Conservation (phyloP, 1,140 invertebrate genomes). For the Ips nitidus region DNA sequence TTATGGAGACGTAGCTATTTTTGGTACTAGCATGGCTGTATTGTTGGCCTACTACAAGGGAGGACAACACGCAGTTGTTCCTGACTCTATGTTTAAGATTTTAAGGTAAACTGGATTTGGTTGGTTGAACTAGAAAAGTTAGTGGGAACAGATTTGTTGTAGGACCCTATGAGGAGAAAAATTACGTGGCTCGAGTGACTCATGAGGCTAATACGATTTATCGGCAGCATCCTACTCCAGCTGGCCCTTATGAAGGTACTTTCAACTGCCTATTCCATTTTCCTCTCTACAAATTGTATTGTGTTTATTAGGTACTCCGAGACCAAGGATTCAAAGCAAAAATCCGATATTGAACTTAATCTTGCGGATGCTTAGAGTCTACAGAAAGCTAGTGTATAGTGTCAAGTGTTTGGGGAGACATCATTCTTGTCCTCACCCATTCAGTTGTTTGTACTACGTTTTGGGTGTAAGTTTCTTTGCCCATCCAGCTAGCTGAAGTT, state of each 20-base stretch:
- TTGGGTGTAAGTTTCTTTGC: constrained; percentile 53
- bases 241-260: constrained; percentile 21
- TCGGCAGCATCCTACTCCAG: constrained; percentile 39
- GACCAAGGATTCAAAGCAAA: constrained; percentile 34
- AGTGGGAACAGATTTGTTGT: constrained; percentile 58
- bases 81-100: constrained; percentile 67
- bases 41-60: constrained; percentile 63
- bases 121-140: constrained; percentile 6
- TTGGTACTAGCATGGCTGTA: constrained; percentile 61
- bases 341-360: constrained; percentile 51
- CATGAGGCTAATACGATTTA: constrained; percentile 40
- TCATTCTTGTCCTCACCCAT: constrained; percentile 61
- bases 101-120: constrained; percentile 54
- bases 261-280: not conserved
- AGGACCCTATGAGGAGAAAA: constrained; percentile 63
- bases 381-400: constrained; percentile 54
- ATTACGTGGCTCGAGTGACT: constrained; percentile 41
- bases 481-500: too few species aligned
- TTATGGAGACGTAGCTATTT: constrained; percentile 68
- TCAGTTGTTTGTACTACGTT: constrained; percentile 63
- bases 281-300: not conserved
- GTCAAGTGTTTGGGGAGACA: constrained; percentile 59
- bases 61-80: constrained; percentile 53
- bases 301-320: constrained; percentile 21
- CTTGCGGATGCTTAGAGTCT: constrained; percentile 53